phyloP scores from a whole-genome alignment of 2,113 vertebrate species.

The Gulo gulo region DNA sequence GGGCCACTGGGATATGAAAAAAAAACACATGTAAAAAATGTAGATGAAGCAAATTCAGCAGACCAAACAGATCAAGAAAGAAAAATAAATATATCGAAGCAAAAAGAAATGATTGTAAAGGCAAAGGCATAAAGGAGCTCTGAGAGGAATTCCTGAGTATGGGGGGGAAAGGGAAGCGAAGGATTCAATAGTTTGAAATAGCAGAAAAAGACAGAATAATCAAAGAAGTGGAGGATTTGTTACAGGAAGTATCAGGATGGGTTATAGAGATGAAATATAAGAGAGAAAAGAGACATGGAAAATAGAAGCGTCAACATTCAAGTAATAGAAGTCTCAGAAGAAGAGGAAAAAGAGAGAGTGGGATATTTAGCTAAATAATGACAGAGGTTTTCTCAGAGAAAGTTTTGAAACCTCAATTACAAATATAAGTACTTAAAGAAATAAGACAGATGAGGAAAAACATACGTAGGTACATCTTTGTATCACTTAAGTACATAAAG shows the following conservation, averaged over 20 bases:
- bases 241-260: neutral
- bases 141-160: neutral
- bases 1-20: neutral
- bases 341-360: neutral
- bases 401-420: neutral
- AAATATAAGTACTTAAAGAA: neutral
- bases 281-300: neutral
- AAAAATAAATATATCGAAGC: neutral
- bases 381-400: neutral
- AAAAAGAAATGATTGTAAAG: neutral
- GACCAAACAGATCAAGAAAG: neutral
- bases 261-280: neutral
- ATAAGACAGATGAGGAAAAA: neutral
- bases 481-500: neutral
- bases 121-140: neutral
- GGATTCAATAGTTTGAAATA: neutral
- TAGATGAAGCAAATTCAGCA: neutral
- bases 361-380: neutral
- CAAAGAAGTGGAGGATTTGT: neutral
- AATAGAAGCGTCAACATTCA: neutral
- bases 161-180: neutral
- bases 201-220: neutral
- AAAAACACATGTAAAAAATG: neutral
- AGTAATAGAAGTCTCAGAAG: neutral
- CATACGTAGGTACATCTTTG: neutral